A percentile compares a stretch with the other conserved stretches of the same genome.
phyloP scores from a whole-genome alignment of 2,797 vertebrate genomes.

The Acanthurus tractus region DNA sequence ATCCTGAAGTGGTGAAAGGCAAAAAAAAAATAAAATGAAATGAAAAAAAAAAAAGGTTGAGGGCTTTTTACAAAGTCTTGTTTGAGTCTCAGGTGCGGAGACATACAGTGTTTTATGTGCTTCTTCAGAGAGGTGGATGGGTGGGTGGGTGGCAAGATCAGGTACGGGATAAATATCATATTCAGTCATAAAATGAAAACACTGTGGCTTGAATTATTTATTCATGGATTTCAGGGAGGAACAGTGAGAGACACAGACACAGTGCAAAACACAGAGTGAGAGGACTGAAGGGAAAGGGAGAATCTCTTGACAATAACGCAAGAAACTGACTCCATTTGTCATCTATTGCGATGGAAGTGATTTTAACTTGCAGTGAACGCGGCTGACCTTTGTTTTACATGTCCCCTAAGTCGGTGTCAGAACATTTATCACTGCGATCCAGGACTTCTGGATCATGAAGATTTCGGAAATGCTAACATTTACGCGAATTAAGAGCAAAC shows the following conservation, averaged over 20 bases:
- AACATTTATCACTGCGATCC: constrained; percentile 63
- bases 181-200: constrained; percentile 77
- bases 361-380: constrained; percentile 50
- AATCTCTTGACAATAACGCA: constrained; percentile 57
- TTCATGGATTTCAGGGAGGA: constrained; percentile 67
- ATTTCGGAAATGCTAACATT: constrained; percentile 18
- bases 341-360: constrained; percentile 60
- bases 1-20: constrained; percentile 73
- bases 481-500: constrained; percentile 33
- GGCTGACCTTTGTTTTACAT: constrained; percentile 76
- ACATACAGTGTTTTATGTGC: constrained; percentile 51
- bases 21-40: constrained; percentile 43
- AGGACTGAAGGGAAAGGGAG: constrained; percentile 36
- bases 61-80: constrained; percentile 64
- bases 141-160: constrained; percentile 69
- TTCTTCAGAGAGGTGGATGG: constrained; percentile 74
- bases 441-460: not conserved
- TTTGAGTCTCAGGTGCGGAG: constrained; percentile 57
- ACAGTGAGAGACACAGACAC: constrained; percentile 43
- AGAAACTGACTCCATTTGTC: constrained; percentile 73
- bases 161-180: constrained; percentile 78
- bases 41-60: constrained; percentile 61
- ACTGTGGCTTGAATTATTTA: constrained; percentile 77
- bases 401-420: constrained; percentile 58
- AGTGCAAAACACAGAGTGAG: constrained; percentile 27